These are phyloP conservation scores for Elgaria multicarinata DNA, from an alignment of 2,113 vertebrate species.

Conservation along the genomic window DNA sequence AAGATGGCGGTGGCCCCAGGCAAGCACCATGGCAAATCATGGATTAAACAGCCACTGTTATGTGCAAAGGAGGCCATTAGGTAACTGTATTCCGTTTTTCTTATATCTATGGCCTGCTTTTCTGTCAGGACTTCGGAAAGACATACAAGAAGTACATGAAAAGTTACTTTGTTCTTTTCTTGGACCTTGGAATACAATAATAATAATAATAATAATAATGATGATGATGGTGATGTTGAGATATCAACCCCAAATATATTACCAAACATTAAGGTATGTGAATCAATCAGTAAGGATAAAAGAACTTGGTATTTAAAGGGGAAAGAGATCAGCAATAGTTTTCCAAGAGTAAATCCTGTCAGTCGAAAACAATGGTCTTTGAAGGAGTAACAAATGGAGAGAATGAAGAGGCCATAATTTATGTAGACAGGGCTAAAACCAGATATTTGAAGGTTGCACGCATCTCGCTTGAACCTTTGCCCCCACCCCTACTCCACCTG, in stretches of 20 bases:
- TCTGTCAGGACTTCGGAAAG: not conserved
- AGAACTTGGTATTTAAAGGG: constrained; percentile 65
- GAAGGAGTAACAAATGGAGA: constrained; percentile 74
- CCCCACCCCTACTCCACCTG: constrained; percentile 67
- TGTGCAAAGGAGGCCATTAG: not conserved
- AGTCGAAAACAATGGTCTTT: constrained; percentile 71
- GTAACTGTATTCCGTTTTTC: not conserved
- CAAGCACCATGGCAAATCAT: not conserved
- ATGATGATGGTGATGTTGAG: too few species aligned
- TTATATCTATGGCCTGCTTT: not conserved
- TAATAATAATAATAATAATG: too few species aligned
- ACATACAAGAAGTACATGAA: not conserved
- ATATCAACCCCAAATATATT: constrained; percentile 72
- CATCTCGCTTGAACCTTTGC: constrained; percentile 68
- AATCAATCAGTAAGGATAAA: constrained; percentile 76
- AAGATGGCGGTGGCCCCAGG: too few species aligned
- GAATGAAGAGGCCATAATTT: constrained; percentile 73
- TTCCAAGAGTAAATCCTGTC: constrained; percentile 74
- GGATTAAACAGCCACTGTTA: too few species aligned
- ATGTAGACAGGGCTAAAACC: constrained; percentile 69
- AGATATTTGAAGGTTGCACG: constrained; percentile 71
- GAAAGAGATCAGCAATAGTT: constrained; percentile 70
- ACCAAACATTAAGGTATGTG: constrained; percentile 71
- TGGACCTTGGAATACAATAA: constrained; percentile 60
- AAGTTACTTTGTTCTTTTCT: constrained; percentile 66